Percentiles rank a stretch among this genome's conserved stretches.
Evolutionary conservation across 2,113 vertebrate species (phyloP).

Genomic region (Tupaia tana): DNA sequence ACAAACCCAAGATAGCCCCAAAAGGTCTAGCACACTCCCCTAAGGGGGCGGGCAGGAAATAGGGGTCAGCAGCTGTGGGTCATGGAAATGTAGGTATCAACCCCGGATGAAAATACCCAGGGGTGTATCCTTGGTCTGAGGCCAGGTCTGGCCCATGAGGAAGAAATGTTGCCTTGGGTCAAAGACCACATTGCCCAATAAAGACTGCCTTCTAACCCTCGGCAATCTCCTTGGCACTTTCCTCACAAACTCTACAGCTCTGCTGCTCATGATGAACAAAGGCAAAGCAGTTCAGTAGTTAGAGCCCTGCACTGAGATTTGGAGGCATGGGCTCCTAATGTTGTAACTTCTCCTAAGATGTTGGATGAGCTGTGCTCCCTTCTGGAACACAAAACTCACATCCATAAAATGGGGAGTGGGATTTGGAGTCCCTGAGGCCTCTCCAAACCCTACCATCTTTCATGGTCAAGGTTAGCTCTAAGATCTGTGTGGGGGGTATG

Average conservation of each 20-base stretch:
- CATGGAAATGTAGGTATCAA: background rate
- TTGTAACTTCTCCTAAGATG: conserved; percentile 17
- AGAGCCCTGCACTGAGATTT: background rate
- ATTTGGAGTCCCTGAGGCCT: background rate
- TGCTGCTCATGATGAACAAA: background rate
- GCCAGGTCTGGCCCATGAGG: background rate
- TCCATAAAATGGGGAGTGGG: background rate
- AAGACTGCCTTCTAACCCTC: background rate
- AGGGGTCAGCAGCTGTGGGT: background rate
- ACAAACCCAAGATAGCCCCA: background rate
- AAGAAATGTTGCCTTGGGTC: background rate
- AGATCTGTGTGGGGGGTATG: background rate
- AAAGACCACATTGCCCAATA: background rate
- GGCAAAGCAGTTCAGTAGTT: background rate
- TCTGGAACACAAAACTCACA: background rate
- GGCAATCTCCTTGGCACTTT: background rate
- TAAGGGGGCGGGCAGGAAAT: background rate
- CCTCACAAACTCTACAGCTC: background rate
- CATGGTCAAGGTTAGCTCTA: conserved; percentile 6
- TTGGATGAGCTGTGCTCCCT: background rate
- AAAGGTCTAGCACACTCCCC: background rate
- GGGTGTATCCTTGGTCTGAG: background rate
- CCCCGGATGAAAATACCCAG: too few species aligned
- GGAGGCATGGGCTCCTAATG: background rate
- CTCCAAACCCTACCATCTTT: background rate